phyloP scores from a whole-genome alignment of 2,888 invertebrate genomes.

The Tipula helvola region DNA sequence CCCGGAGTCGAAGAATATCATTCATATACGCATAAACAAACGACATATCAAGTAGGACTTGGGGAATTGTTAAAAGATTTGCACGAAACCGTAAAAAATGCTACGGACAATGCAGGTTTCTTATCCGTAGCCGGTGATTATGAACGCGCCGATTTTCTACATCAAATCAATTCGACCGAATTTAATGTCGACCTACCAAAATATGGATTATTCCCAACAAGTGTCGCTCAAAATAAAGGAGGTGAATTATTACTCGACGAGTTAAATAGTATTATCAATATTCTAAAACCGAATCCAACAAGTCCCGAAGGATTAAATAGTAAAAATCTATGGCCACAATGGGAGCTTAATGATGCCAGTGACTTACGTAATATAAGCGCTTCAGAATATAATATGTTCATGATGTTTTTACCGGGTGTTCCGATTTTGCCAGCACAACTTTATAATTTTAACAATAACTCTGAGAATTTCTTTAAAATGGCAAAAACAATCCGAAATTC shows the following conservation, averaged over 20 bases:
- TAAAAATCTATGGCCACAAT: constrained; percentile 30
- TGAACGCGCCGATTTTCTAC: constrained; percentile 26
- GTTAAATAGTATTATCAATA: constrained; percentile 22
- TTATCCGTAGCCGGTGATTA: constrained; percentile 31
- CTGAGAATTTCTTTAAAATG: constrained; percentile 20
- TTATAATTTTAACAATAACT: constrained; percentile 22
- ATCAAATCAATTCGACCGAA: constrained; percentile 12
- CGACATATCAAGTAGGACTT: constrained; percentile 48
- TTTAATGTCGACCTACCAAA: constrained; percentile 31
- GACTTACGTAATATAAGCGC: constrained; percentile 20
- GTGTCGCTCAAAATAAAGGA: constrained; percentile 18
- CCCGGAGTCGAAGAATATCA: constrained; percentile 42
- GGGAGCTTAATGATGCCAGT: constrained; percentile 25
- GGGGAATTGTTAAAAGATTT: constrained; percentile 48
- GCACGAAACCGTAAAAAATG: constrained; percentile 45
- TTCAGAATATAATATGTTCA: constrained; percentile 48
- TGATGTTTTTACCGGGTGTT: constrained; percentile 67
- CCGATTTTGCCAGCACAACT: constrained; percentile 42
- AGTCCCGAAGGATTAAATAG: constrained; percentile 14
- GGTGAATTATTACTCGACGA: constrained; percentile 23
- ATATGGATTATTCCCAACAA: constrained; percentile 27
- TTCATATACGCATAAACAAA: constrained; percentile 51
- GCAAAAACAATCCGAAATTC: constrained; percentile 38
- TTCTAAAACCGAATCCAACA: constrained; percentile 15
- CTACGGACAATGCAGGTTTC: constrained; percentile 38